These are phyloP conservation scores for Ernsta delagoae DNA, from an alignment of 2,888 invertebrate genomes.

Conservation along the genomic window DNA sequence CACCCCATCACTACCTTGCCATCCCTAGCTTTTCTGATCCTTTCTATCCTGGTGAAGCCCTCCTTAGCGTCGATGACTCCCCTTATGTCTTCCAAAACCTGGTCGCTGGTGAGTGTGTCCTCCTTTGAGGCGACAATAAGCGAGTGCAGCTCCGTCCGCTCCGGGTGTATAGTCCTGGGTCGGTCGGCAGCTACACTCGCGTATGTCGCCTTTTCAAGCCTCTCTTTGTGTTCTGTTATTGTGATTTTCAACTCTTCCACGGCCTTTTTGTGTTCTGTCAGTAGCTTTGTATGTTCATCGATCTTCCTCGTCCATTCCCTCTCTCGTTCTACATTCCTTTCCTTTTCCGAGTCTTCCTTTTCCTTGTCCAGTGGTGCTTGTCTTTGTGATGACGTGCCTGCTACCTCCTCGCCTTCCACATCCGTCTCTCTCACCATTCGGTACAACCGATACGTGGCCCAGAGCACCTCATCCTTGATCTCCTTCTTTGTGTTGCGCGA, in stretches of 20 bases:
- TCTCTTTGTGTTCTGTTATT: not conserved
- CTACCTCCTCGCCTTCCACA: not conserved
- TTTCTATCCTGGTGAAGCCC: no score
- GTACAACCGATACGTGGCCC: constrained; percentile 1
- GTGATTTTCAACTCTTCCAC: not conserved
- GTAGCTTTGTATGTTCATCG: not conserved
- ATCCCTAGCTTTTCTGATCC: no score
- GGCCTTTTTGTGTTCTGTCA: constrained; percentile 4
- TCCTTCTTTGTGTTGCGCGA: not conserved
- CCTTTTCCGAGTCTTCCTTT: constrained; percentile 1
- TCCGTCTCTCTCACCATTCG: constrained; percentile 4
- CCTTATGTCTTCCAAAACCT: no score
- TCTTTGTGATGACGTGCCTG: not conserved
- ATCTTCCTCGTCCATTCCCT: not conserved
- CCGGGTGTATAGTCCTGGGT: not conserved
- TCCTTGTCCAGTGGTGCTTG: not conserved
- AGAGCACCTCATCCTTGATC: constrained; percentile 1
- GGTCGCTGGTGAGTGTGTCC: not conserved
- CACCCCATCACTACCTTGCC: not conserved
- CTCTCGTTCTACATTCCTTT: not conserved
- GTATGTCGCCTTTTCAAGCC: constrained; percentile 1
- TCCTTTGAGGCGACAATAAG: not conserved
- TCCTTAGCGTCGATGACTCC: no score
- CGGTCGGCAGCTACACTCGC: not conserved
- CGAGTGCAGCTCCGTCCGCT: constrained; percentile 1